Percentiles rank a stretch among this genome's conserved stretches.
phyloP scores from a whole-genome alignment of 2,113 vertebrate genomes.

The Heterotis niloticus region DNA sequence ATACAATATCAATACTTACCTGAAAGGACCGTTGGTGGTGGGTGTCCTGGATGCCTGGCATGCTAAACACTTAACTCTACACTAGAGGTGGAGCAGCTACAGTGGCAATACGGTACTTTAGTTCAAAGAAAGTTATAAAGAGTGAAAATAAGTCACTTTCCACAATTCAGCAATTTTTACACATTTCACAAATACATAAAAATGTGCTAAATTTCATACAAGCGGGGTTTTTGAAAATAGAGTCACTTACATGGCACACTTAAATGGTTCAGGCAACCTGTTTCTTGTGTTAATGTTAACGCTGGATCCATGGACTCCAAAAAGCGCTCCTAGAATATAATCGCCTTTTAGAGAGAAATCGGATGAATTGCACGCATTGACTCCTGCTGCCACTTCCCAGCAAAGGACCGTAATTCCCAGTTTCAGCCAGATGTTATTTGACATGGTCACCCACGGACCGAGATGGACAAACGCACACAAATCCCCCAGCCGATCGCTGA shows the following conservation, averaged over 20 bases:
- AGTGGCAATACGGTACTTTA: too few relatives aligned
- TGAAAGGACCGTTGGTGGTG: too few relatives aligned
- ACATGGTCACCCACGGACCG: not conserved
- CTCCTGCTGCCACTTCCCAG: not conserved
- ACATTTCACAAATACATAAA: not conserved
- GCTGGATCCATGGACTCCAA: not conserved
- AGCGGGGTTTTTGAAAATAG: not conserved
- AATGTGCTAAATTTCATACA: not conserved
- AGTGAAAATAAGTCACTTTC: too few relatives aligned
- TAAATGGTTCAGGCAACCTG: not conserved
- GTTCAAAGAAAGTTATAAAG: too few relatives aligned
- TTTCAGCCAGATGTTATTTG: not conserved
- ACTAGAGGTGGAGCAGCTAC: too few relatives aligned
- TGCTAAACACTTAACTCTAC: too few relatives aligned
- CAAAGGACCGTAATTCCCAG: not conserved
- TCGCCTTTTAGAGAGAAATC: slow-evolving; percentile 56
- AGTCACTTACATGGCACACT: slow-evolving; percentile 11
- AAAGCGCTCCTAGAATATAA: slow-evolving; percentile 28
- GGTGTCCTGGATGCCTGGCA: too few relatives aligned
- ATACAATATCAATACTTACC: too few relatives aligned
- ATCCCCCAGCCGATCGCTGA: not conserved
- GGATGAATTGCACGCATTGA: slow-evolving; percentile 25
- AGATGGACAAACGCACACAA: not conserved
- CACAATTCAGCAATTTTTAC: too few relatives aligned
- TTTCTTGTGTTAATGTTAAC: not conserved